Evolutionary conservation across 1,140 invertebrate species (phyloP).

Genomic region (Pollicipes pollicipes): DNA sequence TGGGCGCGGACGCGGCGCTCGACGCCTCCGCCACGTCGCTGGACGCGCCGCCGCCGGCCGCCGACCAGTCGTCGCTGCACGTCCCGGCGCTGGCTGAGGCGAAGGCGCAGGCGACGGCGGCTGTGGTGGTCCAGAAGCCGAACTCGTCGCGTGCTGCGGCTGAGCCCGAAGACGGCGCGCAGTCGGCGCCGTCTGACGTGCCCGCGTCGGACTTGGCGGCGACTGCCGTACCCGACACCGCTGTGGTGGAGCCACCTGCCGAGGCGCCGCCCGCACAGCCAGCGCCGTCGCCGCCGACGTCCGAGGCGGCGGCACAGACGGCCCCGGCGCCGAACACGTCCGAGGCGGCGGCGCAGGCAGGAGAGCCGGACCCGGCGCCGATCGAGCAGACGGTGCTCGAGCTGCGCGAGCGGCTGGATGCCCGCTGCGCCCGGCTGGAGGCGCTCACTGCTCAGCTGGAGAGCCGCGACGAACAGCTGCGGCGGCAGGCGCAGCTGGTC

Average conservation of each 20-base stretch:
- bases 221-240: background rate
- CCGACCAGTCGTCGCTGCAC: background rate
- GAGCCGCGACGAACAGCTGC: background rate
- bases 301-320: background rate
- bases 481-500: background rate
- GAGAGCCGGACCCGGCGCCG: too few species aligned
- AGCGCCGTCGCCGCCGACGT: too few species aligned
- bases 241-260: too few species aligned
- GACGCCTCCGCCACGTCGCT: slow-evolving; percentile 5
- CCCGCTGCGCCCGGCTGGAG: background rate
- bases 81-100: background rate
- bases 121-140: background rate
- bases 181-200: too few species aligned
- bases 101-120: too few species aligned
- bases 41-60: background rate
- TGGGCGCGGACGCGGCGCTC: slow-evolving; percentile 19
- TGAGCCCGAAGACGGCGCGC: too few species aligned
- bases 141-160: background rate
- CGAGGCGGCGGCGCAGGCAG: background rate
- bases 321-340: background rate
- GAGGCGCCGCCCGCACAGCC: background rate
- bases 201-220: background rate
- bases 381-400: background rate
- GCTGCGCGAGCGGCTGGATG: background rate
- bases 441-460: background rate